Evolutionary conservation across 1,140 invertebrate genomes (phyloP).

Genomic region (Trissolcus basalis): DNA sequence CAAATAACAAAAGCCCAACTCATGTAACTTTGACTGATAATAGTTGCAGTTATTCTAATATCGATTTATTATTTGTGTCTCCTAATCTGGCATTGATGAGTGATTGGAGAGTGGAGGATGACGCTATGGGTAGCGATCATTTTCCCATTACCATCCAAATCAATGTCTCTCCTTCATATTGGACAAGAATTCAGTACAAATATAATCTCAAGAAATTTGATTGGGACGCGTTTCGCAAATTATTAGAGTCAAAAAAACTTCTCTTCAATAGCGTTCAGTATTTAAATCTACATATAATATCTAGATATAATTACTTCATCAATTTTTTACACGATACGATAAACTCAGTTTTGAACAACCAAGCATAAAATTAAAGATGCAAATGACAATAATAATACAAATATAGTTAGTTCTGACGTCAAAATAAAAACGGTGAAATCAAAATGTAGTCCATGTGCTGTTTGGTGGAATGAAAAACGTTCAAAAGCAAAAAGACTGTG

Average conservation of each 20-base stretch:
- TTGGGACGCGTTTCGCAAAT: background rate
- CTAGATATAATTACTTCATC: constrained; percentile 11
- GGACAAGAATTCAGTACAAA: background rate
- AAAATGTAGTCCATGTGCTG: background rate
- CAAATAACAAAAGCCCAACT: constrained; percentile 17
- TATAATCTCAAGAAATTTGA: constrained; percentile 12
- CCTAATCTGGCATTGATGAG: background rate
- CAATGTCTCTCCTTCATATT: constrained; percentile 1
- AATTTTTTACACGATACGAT: constrained; percentile 4
- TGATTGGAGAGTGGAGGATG: background rate
- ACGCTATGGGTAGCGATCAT: constrained; percentile 1
- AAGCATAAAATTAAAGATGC: background rate
- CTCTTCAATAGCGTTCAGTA: constrained; percentile 9
- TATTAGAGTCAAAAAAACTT: constrained; percentile 1
- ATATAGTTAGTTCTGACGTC: background rate
- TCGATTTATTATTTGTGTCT: constrained; percentile 12
- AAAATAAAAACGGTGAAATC: background rate
- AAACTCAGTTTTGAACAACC: background rate
- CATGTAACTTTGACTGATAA: background rate
- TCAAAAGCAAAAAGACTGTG: constrained; percentile 7
- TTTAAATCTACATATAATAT: constrained; percentile 1
- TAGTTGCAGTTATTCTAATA: constrained; percentile 3
- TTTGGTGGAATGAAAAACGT: constrained; percentile 31
- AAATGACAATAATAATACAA: constrained; percentile 2
- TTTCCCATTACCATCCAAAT: constrained; percentile 1